These are phyloP conservation scores for Ciconia stormi DNA, from an alignment of 2,113 vertebrate species.

Conservation along the genomic window DNA sequence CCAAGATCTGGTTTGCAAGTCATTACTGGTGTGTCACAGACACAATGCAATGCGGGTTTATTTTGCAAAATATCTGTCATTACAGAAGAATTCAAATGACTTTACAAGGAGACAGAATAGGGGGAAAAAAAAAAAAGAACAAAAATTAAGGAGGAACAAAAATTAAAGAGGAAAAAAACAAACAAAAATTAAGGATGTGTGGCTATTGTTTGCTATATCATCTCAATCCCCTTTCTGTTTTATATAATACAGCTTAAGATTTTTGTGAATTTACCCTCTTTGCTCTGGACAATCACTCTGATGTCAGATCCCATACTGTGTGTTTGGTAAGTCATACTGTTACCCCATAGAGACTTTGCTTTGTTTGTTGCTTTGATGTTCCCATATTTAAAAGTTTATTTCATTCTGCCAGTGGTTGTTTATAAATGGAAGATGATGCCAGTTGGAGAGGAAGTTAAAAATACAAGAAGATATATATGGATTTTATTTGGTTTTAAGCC, in stretches of 20 bases:
- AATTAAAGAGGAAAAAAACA: not conserved
- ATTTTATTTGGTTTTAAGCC: not conserved
- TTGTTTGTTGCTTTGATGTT: not conserved
- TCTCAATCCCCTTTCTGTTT: not conserved
- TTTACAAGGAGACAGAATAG: not conserved
- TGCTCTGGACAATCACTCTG: not conserved
- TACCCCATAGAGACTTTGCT: not conserved
- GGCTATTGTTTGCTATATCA: not conserved
- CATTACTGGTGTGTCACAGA: not conserved
- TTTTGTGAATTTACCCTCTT: not conserved
- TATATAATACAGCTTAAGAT: not conserved
- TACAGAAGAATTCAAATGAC: not conserved
- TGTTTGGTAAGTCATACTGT: not conserved
- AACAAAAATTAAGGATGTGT: not conserved
- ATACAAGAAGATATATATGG: not conserved
- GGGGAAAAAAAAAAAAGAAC: not conserved
- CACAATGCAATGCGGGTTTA: not conserved
- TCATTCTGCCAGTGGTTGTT: not conserved
- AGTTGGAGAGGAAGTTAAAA: not conserved
- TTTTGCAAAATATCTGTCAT: not conserved
- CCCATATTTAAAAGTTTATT: not conserved
- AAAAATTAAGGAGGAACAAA: not conserved
- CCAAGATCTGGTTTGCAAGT: not conserved
- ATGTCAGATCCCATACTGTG: not conserved
- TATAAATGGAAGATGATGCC: not conserved